phyloP scores from a whole-genome alignment of 2,888 invertebrate genomes.

The Ochropleura leucogaster region DNA sequence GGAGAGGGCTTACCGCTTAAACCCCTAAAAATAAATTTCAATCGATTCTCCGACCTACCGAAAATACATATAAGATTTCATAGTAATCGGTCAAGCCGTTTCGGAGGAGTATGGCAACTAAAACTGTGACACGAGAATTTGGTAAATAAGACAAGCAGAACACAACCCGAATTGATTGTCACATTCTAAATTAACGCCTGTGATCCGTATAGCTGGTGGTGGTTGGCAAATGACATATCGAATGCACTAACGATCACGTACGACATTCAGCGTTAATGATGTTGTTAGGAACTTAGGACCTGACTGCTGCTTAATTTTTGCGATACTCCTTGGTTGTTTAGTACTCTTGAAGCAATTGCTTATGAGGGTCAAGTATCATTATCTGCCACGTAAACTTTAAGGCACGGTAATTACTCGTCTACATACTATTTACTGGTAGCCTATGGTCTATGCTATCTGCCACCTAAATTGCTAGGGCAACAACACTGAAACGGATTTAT shows the following conservation, averaged over 20 bases:
- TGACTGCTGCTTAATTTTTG: neutral
- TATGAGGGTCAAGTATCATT: neutral
- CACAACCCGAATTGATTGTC: too few species aligned
- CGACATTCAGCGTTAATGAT: neutral
- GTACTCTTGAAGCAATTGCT: neutral
- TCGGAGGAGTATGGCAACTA: too few species aligned
- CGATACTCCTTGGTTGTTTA: too few species aligned
- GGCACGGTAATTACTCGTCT: neutral
- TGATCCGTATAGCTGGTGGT: neutral
- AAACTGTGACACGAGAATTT: too few species aligned
- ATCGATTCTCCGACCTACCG: too few species aligned
- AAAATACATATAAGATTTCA: too few species aligned
- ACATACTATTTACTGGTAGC: neutral
- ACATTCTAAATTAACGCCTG: too few species aligned
- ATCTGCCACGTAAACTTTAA: neutral
- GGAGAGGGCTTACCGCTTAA: too few species aligned
- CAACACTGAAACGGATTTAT: neutral
- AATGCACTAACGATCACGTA: slow-evolving; percentile 1
- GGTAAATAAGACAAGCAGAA: too few species aligned
- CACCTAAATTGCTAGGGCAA: neutral
- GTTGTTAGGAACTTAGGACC: neutral
- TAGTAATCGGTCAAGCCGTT: too few species aligned
- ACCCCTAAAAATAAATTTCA: too few species aligned
- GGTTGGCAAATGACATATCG: neutral
- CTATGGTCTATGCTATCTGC: neutral